Conservation (phyloP, 2,888 invertebrate genomes). For the Chrysotoxum bicinctum region DNA sequence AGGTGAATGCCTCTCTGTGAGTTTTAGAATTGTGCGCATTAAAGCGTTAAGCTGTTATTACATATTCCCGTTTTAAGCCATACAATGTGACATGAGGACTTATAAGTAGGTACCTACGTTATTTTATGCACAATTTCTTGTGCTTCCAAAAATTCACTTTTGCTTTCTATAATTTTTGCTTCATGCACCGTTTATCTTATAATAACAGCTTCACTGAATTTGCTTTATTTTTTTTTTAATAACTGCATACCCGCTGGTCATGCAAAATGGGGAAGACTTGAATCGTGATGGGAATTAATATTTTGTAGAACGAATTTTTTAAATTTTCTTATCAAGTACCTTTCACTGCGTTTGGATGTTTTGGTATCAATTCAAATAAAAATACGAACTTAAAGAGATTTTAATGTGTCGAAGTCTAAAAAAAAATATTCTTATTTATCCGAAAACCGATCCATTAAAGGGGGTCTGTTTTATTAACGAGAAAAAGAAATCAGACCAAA, state of each 20-base stretch:
- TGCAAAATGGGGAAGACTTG: not conserved
- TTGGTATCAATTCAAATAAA: no score
- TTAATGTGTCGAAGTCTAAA: no score
- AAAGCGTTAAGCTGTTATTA: constrained; percentile 28
- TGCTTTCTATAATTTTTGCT: constrained; percentile 24
- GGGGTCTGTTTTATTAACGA: no score
- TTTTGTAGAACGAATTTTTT: not conserved
- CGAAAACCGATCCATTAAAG: no score
- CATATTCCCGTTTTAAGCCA: not conserved
- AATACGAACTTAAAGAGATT: no score
- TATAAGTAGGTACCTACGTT: not conserved
- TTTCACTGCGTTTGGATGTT: no score
- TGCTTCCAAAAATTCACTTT: constrained; percentile 6
- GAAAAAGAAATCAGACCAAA: no score
- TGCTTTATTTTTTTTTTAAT: not conserved
- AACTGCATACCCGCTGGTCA: not conserved
- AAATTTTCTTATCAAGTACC: not conserved
- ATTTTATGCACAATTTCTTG: constrained; percentile 18
- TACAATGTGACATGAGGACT: constrained; percentile 12
- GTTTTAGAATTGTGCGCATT: constrained; percentile 14
- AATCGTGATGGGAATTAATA: not conserved
- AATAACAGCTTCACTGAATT: not conserved
- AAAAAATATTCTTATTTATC: no score
- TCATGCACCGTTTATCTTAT: constrained; percentile 31
- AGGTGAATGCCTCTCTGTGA: constrained; percentile 4